A percentile compares a stretch with the other conserved stretches of the same genome.
phyloP scores from a whole-genome alignment of 92 coral and sea anemone genomes.

The Palythoa grandis region DNA sequence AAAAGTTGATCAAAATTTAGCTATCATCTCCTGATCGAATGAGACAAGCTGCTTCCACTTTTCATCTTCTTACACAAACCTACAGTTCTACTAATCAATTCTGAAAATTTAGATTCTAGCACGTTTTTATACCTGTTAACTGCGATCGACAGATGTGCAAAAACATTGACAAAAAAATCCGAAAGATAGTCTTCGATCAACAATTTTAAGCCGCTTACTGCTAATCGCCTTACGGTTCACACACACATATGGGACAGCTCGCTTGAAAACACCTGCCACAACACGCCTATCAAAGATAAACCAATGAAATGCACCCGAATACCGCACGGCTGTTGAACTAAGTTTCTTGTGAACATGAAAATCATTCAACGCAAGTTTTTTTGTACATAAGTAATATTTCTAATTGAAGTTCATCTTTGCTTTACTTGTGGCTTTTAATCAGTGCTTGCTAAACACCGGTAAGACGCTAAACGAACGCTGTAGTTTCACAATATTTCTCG shows the following conservation, averaged over 20 bases:
- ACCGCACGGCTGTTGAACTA: background rate
- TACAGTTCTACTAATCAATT: background rate
- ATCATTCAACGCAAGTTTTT: background rate
- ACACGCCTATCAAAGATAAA: background rate
- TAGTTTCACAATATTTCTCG: constrained; percentile 9
- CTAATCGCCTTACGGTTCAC: constrained; percentile 9
- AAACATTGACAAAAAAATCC: background rate
- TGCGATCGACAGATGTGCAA: background rate
- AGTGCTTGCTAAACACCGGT: background rate
- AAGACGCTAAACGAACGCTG: background rate
- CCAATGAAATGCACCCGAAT: constrained; percentile 16
- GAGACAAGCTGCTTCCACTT: constrained; percentile 7
- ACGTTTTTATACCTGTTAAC: background rate
- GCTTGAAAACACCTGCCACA: constrained; percentile 20
- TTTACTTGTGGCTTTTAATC: background rate
- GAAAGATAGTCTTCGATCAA: background rate
- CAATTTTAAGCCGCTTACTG: background rate
- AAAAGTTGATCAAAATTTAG: background rate
- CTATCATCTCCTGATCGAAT: background rate
- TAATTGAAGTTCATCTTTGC: background rate
- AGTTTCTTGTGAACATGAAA: background rate
- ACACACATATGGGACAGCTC: background rate
- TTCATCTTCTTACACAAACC: constrained; percentile 8
- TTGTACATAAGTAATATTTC: background rate
- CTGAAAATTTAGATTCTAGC: background rate